phyloP scores from a whole-genome alignment of 2,113 vertebrate genomes.

The Hemibagrus wyckioides region DNA sequence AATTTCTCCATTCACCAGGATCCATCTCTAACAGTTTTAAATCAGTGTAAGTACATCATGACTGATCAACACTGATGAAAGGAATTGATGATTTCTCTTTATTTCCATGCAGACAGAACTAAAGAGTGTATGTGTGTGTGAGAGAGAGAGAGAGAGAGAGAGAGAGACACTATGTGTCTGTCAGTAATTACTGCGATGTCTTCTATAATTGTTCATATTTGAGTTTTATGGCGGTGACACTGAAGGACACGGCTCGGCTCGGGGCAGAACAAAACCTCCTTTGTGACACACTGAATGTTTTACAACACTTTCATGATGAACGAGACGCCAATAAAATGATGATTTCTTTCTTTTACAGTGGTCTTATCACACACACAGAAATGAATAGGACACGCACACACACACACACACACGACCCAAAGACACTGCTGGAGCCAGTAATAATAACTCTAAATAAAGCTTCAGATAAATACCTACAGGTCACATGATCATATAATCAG shows the following conservation, averaged over 20 bases:
- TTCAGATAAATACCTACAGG: background rate
- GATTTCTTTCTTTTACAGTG: conserved; percentile 2
- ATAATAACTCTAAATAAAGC: background rate
- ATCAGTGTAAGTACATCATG: background rate
- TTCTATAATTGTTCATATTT: conserved; percentile 23
- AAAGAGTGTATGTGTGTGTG: background rate
- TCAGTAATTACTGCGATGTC: conserved; percentile 1
- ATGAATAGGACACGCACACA: background rate
- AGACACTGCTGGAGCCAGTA: background rate
- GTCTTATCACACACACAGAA: background rate
- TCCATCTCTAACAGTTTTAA: background rate
- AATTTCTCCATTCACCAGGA: background rate
- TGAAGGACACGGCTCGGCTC: background rate
- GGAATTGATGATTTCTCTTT: background rate
- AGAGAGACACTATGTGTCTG: background rate
- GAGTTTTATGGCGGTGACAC: background rate
- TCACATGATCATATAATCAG: too few species aligned
- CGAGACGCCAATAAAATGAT: background rate
- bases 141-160: background rate
- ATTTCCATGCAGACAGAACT: background rate
- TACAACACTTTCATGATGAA: conserved; percentile 2
- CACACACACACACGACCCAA: background rate
- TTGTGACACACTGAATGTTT: conserved; percentile 15
- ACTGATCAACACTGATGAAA: background rate
- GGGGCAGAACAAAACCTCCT: conserved; percentile 29